These are phyloP conservation scores for Darevskia nairensis DNA, from an alignment of 2,797 vertebrate genomes.

Conservation along the genomic window DNA sequence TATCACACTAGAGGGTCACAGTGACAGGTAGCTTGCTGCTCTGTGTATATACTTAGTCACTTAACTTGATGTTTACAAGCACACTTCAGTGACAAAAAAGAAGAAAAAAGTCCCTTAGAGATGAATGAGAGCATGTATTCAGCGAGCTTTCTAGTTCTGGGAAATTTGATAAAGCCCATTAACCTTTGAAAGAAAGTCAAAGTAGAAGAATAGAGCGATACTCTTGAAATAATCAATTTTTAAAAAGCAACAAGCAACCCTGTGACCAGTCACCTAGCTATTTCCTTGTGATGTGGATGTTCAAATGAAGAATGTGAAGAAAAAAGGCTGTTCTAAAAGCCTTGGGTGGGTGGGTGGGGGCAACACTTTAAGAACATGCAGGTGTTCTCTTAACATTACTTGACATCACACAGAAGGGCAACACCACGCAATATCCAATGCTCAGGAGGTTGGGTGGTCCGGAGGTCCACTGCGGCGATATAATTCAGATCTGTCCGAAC, in stretches of 20 bases:
- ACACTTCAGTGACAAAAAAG: background rate
- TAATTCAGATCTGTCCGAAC: constrained; percentile 90
- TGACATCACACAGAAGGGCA: constrained; percentile 94
- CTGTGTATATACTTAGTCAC: background rate
- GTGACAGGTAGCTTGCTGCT: background rate
- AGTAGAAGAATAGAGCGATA: background rate
- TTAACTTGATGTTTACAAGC: constrained; percentile 2
- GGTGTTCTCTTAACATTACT: constrained; percentile 71
- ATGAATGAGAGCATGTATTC: background rate
- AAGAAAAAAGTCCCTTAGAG: background rate
- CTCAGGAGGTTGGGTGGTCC: constrained; percentile 84
- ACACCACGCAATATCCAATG: constrained; percentile 95
- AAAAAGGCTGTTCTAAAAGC: background rate
- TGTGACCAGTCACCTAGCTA: background rate
- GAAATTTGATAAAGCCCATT: background rate
- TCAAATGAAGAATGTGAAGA: constrained; percentile 21
- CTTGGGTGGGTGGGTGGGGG: background rate
- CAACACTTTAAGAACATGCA: background rate
- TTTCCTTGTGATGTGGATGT: background rate
- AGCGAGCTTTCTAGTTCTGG: background rate
- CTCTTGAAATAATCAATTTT: background rate
- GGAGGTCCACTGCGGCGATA: constrained; percentile 89
- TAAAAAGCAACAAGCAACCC: background rate
- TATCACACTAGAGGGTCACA: constrained; percentile 2
- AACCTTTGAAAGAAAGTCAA: background rate